Base-by-base conservation (phyloP, 2,797 vertebrate genomes). In the Alosa sapidissima region DNA sequence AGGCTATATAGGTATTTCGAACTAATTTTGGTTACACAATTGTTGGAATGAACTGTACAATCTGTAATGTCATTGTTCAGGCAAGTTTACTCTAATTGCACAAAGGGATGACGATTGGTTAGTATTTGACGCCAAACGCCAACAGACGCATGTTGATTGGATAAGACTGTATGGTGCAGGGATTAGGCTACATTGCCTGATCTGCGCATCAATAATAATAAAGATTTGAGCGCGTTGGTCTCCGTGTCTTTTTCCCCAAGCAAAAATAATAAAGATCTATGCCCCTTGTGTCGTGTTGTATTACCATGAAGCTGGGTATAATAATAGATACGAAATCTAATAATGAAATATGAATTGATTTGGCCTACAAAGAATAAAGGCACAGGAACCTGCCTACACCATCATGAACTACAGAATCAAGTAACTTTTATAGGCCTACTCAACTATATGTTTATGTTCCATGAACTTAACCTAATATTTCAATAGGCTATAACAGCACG, bases 111-210 rank as follows among this genome's bases (percentile, higher is more conserved):
- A 78, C 41, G 41, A 78, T 45, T 78, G 72, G 72, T 5, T 78
- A 36, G 41, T 21, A 78, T 45, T 45, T 78, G 72, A 78, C 41
- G 72, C 72, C 41, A 47, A 78, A 78, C 72, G 72, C 72, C 72
- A 78, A 78, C 72, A 78, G 36, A 78, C 41, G 72, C 72, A 21
- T 78, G 41, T 78, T 78, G 36, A 78, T 78, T 78, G 72, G 72
- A 78, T 45, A 78, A 21, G 13, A 78, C 16, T 78, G 36, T 14
- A 60, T 60, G 55, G 55, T 9, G 58, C 7, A 9, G n/a, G 58
- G n/a, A 24, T 62, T 55, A 41, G 41, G 41, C 7, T 65, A 36
- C 72, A 78, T 62, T 47, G 72, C 41, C 16, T 45, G 60, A 0
- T 28, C 24, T 65, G 36, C 14, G 78, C 5, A 78, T 78, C 13